These are phyloP conservation scores for Ranitomeya imitator DNA, from an alignment of 2,113 vertebrate genomes.

Conservation along the genomic window DNA sequence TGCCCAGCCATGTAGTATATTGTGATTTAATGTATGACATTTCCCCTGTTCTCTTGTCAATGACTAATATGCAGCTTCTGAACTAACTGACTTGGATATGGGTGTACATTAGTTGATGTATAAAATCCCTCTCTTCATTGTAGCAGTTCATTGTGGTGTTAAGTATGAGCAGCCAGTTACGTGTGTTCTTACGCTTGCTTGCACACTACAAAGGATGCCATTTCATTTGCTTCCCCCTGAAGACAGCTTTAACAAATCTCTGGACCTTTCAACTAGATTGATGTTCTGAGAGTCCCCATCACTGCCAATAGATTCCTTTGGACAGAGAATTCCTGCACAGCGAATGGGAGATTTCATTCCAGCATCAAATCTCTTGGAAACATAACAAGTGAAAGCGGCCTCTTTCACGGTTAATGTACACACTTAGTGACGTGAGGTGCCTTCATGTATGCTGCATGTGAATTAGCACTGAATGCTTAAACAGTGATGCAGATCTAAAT, in stretches of 20 bases:
- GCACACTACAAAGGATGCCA: slow-evolving; percentile 22
- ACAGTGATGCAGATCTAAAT: slow-evolving; percentile 3
- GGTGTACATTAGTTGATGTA: neutral
- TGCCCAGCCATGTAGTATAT: too few relatives aligned
- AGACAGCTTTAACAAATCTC: slow-evolving; percentile 36
- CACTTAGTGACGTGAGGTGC: slow-evolving; percentile 25
- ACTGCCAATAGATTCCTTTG: slow-evolving; percentile 11
- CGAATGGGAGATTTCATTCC: slow-evolving; percentile 7
- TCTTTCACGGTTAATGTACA: slow-evolving; percentile 15
- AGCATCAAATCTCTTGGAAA: neutral
- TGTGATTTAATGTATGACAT: slow-evolving; percentile 1
- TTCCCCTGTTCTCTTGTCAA: neutral
- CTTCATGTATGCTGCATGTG: slow-evolving; percentile 19
- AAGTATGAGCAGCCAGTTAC: slow-evolving; percentile 1
- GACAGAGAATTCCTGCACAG: neutral
- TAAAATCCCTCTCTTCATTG: slow-evolving; percentile 12
- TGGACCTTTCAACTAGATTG: slow-evolving; percentile 38
- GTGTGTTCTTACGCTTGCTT: slow-evolving; percentile 6
- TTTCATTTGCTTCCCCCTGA: slow-evolving; percentile 27
- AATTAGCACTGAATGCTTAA: slow-evolving; percentile 36
- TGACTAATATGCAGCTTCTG: slow-evolving; percentile 1
- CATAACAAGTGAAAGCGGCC: slow-evolving; percentile 20
- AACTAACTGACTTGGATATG: neutral
- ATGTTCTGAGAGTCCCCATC: neutral
- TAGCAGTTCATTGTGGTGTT: slow-evolving; percentile 5